Base-by-base conservation (phyloP, 2,888 invertebrate species). In the Nephrotoma appendiculata region DNA sequence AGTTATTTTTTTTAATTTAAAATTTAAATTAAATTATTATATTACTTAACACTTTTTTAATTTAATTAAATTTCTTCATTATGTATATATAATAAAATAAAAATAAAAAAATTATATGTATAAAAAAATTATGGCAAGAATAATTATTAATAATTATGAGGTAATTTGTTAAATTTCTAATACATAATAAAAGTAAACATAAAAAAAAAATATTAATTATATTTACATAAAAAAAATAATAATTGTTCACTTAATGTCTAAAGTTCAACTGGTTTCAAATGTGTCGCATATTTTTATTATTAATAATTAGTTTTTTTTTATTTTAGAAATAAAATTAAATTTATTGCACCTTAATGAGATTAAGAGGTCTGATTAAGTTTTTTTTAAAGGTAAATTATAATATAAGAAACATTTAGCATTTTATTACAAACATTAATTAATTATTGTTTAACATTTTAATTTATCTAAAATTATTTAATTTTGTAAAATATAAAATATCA, bases 401-500 rank as follows among this genome's bases (percentile, higher is more conserved):
- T 71, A 71, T 71, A 71, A 71, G 71, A 71, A 71, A 71, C 71
- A 71, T 71, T 71, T 71, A 71, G 71, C 71, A 9, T 71, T 31
- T 71, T 71, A 71, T 71, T 71, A 71, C 71, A 71, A 71, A 71
- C 71, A 71, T 15, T 52, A 52, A 52, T 71, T 85, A 85, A 42
- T 85, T 44, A 85, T 44, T 85, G 85, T 43, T 85, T 44, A 85
- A 44, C 43, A 44, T 42, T 85, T 85, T 85, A 19, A 44, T 85
- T 85, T 43, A 43, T 85, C 84, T 43, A 43, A 43, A 85, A 85
- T 85, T 42, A 85, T 85, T 85, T 85, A 44, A 43, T 42, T 85
- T 85, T 44, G 85, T 85, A 44, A 85, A 71, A 71, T 71, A 71
- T 71, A 71, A 71, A 71, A 71, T 71, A 71, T 45, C 48, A 86